Conservation (phyloP, 2,113 vertebrate genomes). For the Callopanchax toddi region DNA sequence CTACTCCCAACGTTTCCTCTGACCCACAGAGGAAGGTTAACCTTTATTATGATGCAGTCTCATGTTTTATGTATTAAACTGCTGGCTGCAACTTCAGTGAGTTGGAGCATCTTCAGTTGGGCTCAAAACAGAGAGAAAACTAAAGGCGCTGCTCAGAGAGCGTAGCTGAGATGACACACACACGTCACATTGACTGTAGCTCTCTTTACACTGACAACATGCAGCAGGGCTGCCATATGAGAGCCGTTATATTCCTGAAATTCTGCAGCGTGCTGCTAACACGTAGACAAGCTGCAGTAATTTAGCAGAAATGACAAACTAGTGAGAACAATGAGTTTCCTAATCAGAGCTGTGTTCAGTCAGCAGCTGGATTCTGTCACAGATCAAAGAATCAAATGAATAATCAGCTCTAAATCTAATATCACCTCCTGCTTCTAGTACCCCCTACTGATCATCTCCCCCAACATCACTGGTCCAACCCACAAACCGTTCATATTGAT, state of each 20-base stretch:
- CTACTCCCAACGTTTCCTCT: neutral
- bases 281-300: no score
- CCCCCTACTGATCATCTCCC: neutral
- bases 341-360: neutral
- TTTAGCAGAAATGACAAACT: no score
- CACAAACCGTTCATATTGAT: neutral
- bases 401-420: neutral
- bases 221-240: neutral
- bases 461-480: no score
- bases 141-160: neutral
- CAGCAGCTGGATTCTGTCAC: neutral
- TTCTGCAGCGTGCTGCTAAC: neutral
- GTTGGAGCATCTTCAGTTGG: neutral
- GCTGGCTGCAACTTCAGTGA: neutral
- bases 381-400: neutral
- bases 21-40: neutral
- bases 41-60: neutral
- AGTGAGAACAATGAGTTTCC: neutral
- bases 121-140: neutral
- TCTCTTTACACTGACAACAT: neutral
- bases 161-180: neutral
- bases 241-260: neutral
- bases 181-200: neutral
- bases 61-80: conserved; percentile 10
- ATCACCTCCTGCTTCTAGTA: neutral